phyloP scores from a whole-genome alignment of 1,140 invertebrate species.

The Pogonomyrmex californicus region DNA sequence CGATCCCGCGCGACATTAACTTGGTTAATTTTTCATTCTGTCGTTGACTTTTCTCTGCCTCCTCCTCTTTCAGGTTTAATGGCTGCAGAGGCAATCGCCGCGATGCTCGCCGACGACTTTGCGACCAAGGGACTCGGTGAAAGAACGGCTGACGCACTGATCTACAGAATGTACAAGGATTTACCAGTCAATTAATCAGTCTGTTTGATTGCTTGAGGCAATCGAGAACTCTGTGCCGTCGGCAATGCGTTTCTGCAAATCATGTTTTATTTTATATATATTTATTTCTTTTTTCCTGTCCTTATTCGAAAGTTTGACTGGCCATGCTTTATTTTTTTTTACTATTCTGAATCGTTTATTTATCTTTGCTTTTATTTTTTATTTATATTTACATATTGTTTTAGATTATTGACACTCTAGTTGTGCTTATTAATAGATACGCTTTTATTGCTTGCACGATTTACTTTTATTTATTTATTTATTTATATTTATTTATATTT shows the following conservation, averaged over 20 bases:
- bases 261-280: background rate
- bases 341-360: constrained; percentile 8
- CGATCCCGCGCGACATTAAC: constrained; percentile 34
- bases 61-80: constrained; percentile 79
- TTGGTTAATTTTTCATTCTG: constrained; percentile 58
- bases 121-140: constrained; percentile 84
- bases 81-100: constrained; percentile 85
- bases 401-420: background rate
- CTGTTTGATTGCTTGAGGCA: background rate
- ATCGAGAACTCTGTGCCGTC: background rate
- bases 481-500: constrained; percentile 1
- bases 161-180: constrained; percentile 85
- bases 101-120: constrained; percentile 85
- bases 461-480: background rate
- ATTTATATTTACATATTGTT: background rate
- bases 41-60: constrained; percentile 68
- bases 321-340: constrained; percentile 51
- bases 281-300: background rate
- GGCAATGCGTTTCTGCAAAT: background rate
- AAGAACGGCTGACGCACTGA: constrained; percentile 80
- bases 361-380: background rate
- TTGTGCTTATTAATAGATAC: background rate
- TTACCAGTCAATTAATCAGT: constrained; percentile 73
- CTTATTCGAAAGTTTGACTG: background rate
- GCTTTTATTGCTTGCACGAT: constrained; percentile 18